A percentile compares a stretch with the other conserved stretches of the same genome.
Evolutionary conservation across 92 coral and sea anemone genomes (phyloP).

Genomic region (Porites rus): DNA sequence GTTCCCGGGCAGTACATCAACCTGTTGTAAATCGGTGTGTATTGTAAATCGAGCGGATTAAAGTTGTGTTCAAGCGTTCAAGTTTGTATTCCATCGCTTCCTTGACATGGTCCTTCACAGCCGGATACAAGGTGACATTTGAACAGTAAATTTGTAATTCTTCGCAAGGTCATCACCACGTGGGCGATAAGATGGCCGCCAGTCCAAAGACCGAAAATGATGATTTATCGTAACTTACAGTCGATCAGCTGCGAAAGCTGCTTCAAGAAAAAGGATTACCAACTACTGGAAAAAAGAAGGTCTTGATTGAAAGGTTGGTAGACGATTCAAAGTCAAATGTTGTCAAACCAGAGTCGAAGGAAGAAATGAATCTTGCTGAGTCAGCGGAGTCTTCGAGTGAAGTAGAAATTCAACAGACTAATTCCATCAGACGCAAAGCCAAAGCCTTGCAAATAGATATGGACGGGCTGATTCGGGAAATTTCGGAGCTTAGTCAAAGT

Average conservation of each 20-base stretch:
- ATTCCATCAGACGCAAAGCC: too few species aligned
- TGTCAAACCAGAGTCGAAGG: too few species aligned
- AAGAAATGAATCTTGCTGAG: too few species aligned
- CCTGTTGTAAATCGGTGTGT: too few species aligned
- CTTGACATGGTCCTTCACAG: background rate
- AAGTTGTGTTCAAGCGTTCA: background rate
- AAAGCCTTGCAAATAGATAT: too few species aligned
- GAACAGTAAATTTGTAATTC: background rate
- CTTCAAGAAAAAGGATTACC: background rate
- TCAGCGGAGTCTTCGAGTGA: too few species aligned
- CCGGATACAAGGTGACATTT: background rate
- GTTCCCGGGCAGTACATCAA: too few species aligned
- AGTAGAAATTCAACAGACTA: too few species aligned
- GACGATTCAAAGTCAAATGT: too few species aligned
- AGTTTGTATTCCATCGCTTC: background rate
- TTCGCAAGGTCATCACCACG: background rate
- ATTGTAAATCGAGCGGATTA: background rate
- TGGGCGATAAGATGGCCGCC: constrained; percentile 1
- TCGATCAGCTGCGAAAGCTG: background rate
- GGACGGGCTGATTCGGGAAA: background rate
- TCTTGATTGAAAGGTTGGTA: constrained; percentile 1
- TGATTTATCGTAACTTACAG: background rate
- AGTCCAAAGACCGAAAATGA: background rate
- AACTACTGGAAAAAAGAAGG: background rate
- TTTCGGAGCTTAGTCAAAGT: constrained; percentile 8